Evolutionary conservation across 2,113 vertebrate species (phyloP).

Genomic region (Crotalus viridis): DNA sequence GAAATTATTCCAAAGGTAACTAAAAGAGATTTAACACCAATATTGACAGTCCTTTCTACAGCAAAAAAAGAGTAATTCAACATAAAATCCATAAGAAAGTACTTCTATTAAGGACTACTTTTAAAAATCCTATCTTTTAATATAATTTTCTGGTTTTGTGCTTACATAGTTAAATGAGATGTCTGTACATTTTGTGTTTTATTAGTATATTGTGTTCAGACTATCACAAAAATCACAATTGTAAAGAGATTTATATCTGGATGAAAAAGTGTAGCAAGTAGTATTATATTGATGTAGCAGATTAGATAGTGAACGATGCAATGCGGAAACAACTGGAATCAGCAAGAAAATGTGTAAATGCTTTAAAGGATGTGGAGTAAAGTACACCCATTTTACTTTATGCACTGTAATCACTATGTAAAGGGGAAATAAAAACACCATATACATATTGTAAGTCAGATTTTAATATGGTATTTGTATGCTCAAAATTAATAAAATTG

Average conservation of each 20-base stretch:
- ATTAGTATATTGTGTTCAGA: background rate
- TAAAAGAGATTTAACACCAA: background rate
- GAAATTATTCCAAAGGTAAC: background rate
- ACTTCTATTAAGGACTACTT: background rate
- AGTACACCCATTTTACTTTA: conserved; percentile 1
- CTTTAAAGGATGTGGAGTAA: background rate
- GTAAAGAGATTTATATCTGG: background rate
- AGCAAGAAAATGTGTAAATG: background rate
- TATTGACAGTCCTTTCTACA: background rate
- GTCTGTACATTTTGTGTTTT: conserved; percentile 16
- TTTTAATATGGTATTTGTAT: conserved; percentile 20
- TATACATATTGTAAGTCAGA: conserved; percentile 11
- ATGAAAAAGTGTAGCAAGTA: background rate
- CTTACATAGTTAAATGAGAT: background rate
- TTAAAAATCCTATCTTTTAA: background rate
- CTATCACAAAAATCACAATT: background rate
- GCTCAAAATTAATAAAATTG: conserved; percentile 15
- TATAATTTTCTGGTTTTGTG: conserved; percentile 1
- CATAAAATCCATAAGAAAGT: background rate
- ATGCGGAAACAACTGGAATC: background rate
- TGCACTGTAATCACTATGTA: background rate
- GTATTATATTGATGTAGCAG: background rate
- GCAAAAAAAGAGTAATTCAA: background rate
- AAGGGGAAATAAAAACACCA: background rate
- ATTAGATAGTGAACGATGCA: background rate